Evolutionary conservation across 2,797 vertebrate species (phyloP), one percentile per base, ranked within the genome.

Genomic region (Prionace glauca): DNA sequence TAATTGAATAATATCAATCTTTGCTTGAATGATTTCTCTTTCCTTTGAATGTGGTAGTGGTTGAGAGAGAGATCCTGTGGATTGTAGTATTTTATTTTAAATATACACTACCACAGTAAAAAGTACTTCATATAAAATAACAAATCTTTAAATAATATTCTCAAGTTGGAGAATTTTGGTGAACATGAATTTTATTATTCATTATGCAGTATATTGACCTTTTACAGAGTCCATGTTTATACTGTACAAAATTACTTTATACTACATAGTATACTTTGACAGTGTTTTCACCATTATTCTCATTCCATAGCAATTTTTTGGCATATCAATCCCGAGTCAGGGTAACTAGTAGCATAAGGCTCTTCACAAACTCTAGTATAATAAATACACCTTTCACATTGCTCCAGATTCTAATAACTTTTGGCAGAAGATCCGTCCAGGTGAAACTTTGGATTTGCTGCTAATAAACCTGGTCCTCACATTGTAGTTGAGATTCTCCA

Each of bases 211-310:
- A 56, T 50, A 74, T 36, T 95, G 93, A 77, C 93, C 45, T 72
- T 94, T 95, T n/a, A 95, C 93, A 77, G 71, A 77, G 93, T 77
- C 41, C 45, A 69, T 50, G 12, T 77, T 77, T 77, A 50, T 77
- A 95, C 71, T 77, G 71, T 95, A 77, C 88, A 95, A 95, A 50
- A 95, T 94, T 94, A 94, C 67, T 72, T 77, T 29, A 77, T 56
- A 56, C 71, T 95, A 74, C 93, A 60, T 32, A 74, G 93, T 20
- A 60, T 95, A 65, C 71, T 95, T 95, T 20, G 45, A 95, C 41
- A 60, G 50, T 56, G 3, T 95, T 95, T 77, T 56, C 41, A 72
- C 93, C 69, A 56, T 74, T 74, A 94, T 94, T 94, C 67, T 50
- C 45, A 60, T 60, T 95, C 88, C 18, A 20, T 50, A 26, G 45